Percentiles rank a stretch among this genome's conserved stretches.
phyloP scores from a whole-genome alignment of 1,140 invertebrate species.

The Cydia fagiglandana region DNA sequence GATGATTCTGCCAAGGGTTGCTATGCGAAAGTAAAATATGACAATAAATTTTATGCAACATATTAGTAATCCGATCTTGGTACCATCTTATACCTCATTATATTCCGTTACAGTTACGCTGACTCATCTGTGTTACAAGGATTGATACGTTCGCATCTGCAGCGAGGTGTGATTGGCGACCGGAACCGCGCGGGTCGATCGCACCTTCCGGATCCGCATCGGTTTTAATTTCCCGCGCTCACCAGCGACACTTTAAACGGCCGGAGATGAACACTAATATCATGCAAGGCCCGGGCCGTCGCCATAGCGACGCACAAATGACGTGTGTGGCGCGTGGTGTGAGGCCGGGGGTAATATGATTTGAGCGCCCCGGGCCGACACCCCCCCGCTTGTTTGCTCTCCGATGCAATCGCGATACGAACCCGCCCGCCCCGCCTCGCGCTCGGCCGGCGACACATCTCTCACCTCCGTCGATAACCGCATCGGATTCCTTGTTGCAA shows the following conservation, averaged over 20 bases:
- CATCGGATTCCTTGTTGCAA: conserved; percentile 74
- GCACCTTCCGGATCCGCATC: conserved; percentile 66
- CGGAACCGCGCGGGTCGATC: conserved; percentile 49
- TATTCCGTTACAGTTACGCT: background rate
- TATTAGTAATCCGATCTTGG: too few relatives aligned
- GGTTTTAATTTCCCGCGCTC: conserved; percentile 75
- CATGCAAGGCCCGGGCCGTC: conserved; percentile 77
- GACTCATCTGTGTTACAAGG: background rate
- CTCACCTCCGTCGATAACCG: conserved; percentile 74
- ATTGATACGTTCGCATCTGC: background rate
- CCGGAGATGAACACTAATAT: conserved; percentile 77
- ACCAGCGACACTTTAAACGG: conserved; percentile 66
- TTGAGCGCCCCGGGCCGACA: conserved; percentile 60
- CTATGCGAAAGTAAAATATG: too few relatives aligned
- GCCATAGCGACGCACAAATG: conserved; percentile 75
- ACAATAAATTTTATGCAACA: too few relatives aligned
- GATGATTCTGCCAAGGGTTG: too few relatives aligned
- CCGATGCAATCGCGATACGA: conserved; percentile 77
- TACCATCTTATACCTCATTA: too few relatives aligned
- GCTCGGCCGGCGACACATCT: conserved; percentile 58
- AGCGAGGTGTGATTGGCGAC: conserved; percentile 22
- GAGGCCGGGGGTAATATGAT: conserved; percentile 75
- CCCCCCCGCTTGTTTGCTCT: conserved; percentile 76
- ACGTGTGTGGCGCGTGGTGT: conserved; percentile 67
- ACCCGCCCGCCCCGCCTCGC: conserved; percentile 44